A percentile compares a stretch with the other conserved stretches of the same genome.
phyloP scores from a whole-genome alignment of 1,140 invertebrate species.

The Streblospio benedicti region DNA sequence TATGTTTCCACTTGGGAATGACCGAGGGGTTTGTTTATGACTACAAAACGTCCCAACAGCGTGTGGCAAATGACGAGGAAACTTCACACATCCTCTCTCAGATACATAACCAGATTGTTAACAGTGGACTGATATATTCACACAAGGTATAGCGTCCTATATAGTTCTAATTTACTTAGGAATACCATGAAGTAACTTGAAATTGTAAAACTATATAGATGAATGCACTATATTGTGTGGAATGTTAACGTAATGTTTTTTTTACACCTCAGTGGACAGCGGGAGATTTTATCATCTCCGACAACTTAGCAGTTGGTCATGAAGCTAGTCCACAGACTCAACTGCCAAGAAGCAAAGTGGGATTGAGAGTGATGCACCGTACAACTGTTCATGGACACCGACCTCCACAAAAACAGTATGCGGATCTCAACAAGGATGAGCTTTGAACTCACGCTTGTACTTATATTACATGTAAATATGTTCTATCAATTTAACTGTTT shows the following conservation, averaged over 20 bases:
- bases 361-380: conserved; percentile 47
- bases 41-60: conserved; percentile 32
- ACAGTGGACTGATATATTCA: conserved; percentile 43
- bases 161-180: not conserved
- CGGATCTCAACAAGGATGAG: not conserved
- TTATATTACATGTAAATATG: too few relatives aligned
- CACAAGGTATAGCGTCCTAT: conserved; percentile 42
- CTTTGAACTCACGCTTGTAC: too few relatives aligned
- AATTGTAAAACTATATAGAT: too few relatives aligned
- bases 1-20: conserved; percentile 52
- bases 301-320: conserved; percentile 50
- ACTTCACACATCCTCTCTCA: conserved; percentile 40
- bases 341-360: conserved; percentile 41
- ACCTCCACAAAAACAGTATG: conserved; percentile 31
- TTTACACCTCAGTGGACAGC: conserved; percentile 51
- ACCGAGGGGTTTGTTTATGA: conserved; percentile 47
- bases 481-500: too few relatives aligned
- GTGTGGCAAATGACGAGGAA: conserved; percentile 38
- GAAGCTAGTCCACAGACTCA: conserved; percentile 49
- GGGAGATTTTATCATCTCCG: conserved; percentile 52
- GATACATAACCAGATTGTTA: conserved; percentile 48
- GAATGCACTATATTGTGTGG: too few relatives aligned
- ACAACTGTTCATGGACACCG: conserved; percentile 44
- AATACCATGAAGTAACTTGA: not conserved
- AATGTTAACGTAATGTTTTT: too few relatives aligned